Evolutionary conservation across 1,140 invertebrate species (phyloP), one percentile per base, ranked within the genome.

Genomic region (Drosophila prosaltans): DNA sequence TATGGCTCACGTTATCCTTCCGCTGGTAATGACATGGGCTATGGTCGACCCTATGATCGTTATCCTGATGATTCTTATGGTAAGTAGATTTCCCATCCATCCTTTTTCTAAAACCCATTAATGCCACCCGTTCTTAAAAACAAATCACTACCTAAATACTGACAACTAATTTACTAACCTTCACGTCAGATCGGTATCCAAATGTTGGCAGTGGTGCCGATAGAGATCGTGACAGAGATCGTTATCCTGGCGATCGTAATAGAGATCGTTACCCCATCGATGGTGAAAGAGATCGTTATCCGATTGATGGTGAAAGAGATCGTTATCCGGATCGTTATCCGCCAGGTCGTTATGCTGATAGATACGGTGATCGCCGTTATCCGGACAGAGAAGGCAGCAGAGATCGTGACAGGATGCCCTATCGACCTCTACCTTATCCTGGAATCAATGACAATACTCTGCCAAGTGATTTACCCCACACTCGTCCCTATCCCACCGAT

Each of bases 361-460:
- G 65, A 48, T 81, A 92, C 57, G 92, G 92, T 6, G 91, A 92
- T 51, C 78, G 81, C 45, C 86, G 92, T 24, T 92, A 79, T 81
- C 91, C 82, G 48, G 90, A 91, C 32, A 62, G 86, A 51, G 93
- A 92, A 75, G 65, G 77, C 3, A 74, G 82, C 11, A 21, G 67
- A 1, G 72, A 78, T 10, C 91, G 93, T 16, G 91, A 92, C 48
- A 74, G 81, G n/a, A 43, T 91, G 30, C 89, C 91, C 10, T 92
- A 91, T 54, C 82, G 91, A 0, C 90, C 80, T 28, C 92, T 93
- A 39, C 92, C 93, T 2, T 90, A 90, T 74, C 89, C 91, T 3
- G 78, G 73, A 4, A 86, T 91, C 51, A 88, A 82, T 16, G 91
- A 91, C 39, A 92, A 92, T 40, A 77, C 69, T 5, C 59, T 91